Conservation (phyloP, 2,113 vertebrate species). For the Glareola pratincola region DNA sequence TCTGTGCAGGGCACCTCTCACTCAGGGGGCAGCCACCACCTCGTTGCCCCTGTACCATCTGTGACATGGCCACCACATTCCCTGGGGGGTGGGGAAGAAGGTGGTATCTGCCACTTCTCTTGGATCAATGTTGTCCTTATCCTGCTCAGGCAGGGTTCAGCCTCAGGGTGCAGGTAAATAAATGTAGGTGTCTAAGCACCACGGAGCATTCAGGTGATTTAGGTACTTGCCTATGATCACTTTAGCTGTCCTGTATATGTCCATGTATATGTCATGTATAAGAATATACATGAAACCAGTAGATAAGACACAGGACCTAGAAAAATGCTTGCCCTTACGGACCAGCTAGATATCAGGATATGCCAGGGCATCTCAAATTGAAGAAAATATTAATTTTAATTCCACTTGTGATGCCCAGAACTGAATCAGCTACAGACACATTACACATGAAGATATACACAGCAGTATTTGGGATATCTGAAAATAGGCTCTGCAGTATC, state of each 20-base stretch:
- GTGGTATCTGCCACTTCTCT: neutral
- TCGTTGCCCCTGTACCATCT: neutral
- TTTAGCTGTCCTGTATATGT: neutral
- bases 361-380: neutral
- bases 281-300: neutral
- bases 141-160: neutral
- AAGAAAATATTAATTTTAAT: neutral
- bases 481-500: neutral
- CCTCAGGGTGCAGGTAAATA: neutral
- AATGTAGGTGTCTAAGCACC: neutral
- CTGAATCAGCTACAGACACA: neutral
- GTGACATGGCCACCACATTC: neutral
- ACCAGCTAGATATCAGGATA: neutral
- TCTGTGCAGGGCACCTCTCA: neutral
- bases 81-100: neutral
- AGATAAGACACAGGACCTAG: neutral
- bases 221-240: neutral
- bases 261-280: too few species aligned
- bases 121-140: neutral
- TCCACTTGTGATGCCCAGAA: neutral
- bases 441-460: neutral
- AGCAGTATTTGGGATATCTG: neutral
- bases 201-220: neutral
- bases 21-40: neutral
- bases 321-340: neutral